phyloP scores from a whole-genome alignment of 2,888 invertebrate genomes.

The Tillus elongatus region DNA sequence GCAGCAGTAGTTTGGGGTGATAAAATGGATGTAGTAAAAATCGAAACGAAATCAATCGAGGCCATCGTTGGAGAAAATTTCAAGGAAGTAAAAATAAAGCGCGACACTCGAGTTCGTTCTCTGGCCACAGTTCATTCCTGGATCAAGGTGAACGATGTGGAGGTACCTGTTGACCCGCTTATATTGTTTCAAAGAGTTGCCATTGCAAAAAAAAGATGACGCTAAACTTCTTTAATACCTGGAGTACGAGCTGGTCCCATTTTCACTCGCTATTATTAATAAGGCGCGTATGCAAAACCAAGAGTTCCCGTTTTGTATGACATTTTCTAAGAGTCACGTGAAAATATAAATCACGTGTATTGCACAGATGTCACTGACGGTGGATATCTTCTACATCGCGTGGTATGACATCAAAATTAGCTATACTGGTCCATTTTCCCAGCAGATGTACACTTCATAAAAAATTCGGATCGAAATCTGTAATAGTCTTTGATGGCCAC shows the following conservation, averaged over 20 bases:
- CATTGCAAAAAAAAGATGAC: no score
- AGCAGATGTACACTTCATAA: no score
- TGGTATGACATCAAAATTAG: slow-evolving; percentile 3
- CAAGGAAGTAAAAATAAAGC: neutral
- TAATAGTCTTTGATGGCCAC: no score
- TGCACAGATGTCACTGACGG: slow-evolving; percentile 1
- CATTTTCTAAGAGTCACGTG: slow-evolving; percentile 2
- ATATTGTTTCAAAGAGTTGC: slow-evolving; percentile 2
- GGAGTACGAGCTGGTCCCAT: no score
- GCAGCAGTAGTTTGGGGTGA: slow-evolving; percentile 1
- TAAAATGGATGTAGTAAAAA: no score
- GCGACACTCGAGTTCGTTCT: slow-evolving; percentile 4
- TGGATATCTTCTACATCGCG: slow-evolving; percentile 2
- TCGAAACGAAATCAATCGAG: neutral
- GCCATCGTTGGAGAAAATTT: slow-evolving; percentile 1
- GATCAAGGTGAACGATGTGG: slow-evolving; percentile 2
- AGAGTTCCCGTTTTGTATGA: slow-evolving; percentile 1
- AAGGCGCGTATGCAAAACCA: no score
- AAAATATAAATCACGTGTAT: slow-evolving; percentile 1
- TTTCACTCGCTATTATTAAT: no score
- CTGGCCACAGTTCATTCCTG: neutral
- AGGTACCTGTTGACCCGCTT: neutral
- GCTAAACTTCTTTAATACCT: no score
- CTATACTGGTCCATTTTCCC: neutral
- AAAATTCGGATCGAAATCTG: no score